Base-by-base conservation (phyloP, 2,888 invertebrate genomes). In the Geotrupes spiniger region DNA sequence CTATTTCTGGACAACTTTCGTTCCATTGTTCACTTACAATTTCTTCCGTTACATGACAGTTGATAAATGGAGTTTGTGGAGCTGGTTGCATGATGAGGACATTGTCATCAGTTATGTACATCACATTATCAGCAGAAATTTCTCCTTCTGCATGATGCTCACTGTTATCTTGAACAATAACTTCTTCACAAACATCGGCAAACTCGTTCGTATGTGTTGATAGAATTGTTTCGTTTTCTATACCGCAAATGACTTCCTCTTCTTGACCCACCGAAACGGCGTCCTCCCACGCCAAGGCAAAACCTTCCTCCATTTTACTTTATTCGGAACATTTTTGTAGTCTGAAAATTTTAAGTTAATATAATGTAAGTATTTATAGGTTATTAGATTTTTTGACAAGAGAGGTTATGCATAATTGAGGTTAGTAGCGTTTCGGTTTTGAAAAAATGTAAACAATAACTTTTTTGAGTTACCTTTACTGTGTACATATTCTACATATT, bases 11-110 rank as follows among this genome's bases (percentile, higher is more conserved):
- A 46, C 83, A 87, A 46, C 80, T 76, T 61, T 82, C 78, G 36
- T 83, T 85, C 89, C 89, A 90, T 61, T 87, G 87, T 63, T 89
- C 89, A 0, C 89, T 84, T 10, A 90, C 85, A 1, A 90, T 85
- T 70, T 89, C 89, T 63, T 45, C 73, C 70, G 4, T 69, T 70
- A 49, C 70, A 69, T 36, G 52, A 42, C 38, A 42, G 31, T 46
- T 75, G 56, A 78, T 74, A 44, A 76, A 74, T 36, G 52, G 57
- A 27, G 42, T 46, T 6, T 58, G 57, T 8, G 52, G 42, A 45
- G 60, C 49, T 40, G 64, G 62, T 39, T 71, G 68, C 65, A 71
- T 68, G 12, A 72, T 70, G 33, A 73, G 59, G 16, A 74, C 67
- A 46, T 73, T 69, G 36, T 69, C 69, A 29, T 70, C 69, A 4